These are phyloP conservation scores for Papilio polyxenes DNA, from an alignment of 1,140 invertebrate genomes.

Conservation along the genomic window DNA sequence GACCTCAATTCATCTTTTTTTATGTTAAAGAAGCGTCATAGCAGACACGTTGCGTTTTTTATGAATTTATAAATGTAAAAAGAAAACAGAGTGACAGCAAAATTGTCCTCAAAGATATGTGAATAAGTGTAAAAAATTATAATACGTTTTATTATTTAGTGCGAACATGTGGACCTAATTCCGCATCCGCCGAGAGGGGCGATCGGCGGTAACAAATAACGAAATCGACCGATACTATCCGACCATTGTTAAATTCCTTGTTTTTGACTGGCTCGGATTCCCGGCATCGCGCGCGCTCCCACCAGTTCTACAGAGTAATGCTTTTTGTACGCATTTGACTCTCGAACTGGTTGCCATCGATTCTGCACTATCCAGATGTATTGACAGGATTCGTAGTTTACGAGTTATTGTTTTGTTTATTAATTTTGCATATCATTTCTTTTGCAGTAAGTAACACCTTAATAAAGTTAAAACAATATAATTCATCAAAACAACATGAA, in stretches of 20 bases:
- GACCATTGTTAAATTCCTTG: conserved; percentile 73
- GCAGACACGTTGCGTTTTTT: too few species aligned
- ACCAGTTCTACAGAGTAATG: conserved; percentile 51
- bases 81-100: too few species aligned
- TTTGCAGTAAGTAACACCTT: not conserved
- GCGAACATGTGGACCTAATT: conserved; percentile 39
- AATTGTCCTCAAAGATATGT: not conserved
- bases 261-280: conserved; percentile 67
- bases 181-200: conserved; percentile 49
- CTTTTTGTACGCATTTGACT: conserved; percentile 57
- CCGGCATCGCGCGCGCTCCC: conserved; percentile 50
- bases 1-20: too few species aligned
- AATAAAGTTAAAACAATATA: not conserved
- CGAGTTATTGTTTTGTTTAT: not conserved
- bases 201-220: conserved; percentile 59
- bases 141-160: not conserved
- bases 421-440: not conserved
- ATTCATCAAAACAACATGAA: too few species aligned
- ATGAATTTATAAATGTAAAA: too few species aligned
- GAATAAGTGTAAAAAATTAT: not conserved
- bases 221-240: conserved; percentile 64
- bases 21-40: too few species aligned
- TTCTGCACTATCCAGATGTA: conserved; percentile 13
- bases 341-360: conserved; percentile 43
- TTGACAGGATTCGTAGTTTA: not conserved